Evolutionary conservation across 2,888 invertebrate species (phyloP), one percentile per base, ranked within the genome.

Genomic region (Melanostoma scalare): DNA sequence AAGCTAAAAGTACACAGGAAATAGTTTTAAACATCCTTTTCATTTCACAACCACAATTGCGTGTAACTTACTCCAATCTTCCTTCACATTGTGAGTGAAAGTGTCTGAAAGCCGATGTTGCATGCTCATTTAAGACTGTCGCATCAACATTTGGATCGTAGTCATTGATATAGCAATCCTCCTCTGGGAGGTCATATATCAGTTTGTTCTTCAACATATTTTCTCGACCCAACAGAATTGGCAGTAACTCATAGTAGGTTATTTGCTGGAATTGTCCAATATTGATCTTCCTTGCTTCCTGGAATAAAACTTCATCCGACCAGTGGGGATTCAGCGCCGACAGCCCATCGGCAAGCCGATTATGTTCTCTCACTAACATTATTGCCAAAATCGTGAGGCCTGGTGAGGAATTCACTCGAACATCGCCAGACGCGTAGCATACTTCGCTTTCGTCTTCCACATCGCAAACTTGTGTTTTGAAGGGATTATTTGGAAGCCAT

Each of bases 21-120:
- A 20, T 20, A 6, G 1, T n/a, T 35, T 9, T 0, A 30, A 31
- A 40, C 8, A 20, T 20, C 20, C 20, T 20, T 20, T 20, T 20
- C 20, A 20, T 20, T 20, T 20, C 20, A 20, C 1, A 20, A 20
- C 20, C 20, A 20, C 20, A 20, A 20, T 20, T 8, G 20, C 3
- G 9, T 20, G 20, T 1, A 6, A 8, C 92, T 89, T 89, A 93
- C 93, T 92, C 92, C 53, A 92, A 86, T 85, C 90, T 88, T 30
- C 92, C 92, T 77, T 91, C 92, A 75, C 95, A 93, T 86, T 94
- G 91, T 1, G 93, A 92, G 89, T 95, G 94, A 85, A 94, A 94
- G 87, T 93, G 93, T 88, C 95, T 90, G 88, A 20, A 20, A 0
- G 94, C 94, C 8, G 93, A 94, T 0, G 94, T 92, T 0, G 94